Base-by-base conservation (phyloP, 2,888 invertebrate species). In the Drosophila subsilvestris region DNA sequence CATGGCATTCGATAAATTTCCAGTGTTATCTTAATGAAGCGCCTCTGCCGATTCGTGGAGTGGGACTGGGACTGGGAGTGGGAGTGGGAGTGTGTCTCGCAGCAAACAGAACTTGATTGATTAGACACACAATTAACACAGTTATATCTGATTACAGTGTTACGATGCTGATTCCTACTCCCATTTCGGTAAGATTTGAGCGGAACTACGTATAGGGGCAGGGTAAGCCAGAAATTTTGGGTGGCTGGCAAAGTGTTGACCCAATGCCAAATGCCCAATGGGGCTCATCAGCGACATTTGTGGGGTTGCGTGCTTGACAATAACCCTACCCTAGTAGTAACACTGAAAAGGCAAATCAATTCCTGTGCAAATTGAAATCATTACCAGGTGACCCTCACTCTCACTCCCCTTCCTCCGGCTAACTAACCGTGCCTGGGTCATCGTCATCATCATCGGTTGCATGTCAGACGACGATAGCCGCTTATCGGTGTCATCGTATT, bases 1-100 rank as follows among this genome's bases (percentile, higher is more conserved):
- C 47, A 51, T 14, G 29, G 37, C 12, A 76, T 74, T 78, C 88
- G 86, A 86, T 89, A 86, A 86, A 89, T 84, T 73, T 22, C 73
- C 67, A 71, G 70, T 86, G 89, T 78, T 71, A 86, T 86, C 86
- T 89, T 85, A 88, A 84, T 86, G 79, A 88, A 88, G 71, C 75
- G 78, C 71, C 71, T 57, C 67, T 48, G 43, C 69, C 62, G 78
- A 77, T 72, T 76, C 71, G 65, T 29, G 70, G 61, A 66, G 65
- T 69, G 51, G 9, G 37, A 32, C 4, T n/a, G n/a, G n/a, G n/a
- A n/a, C n/a, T n/a, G n/a, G n/a, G n/a, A n/a, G n/a, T n/a, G n/a
- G n/a, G n/a, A n/a, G n/a, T n/a, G n/a, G n/a, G n/a, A n/a, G n/a
- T n/a, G 18, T 20, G 49, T 27, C 22, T 49, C 17, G 50, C 71